Evolutionary conservation across 2,797 vertebrate species (phyloP).

Genomic region (Limosa lapponica): DNA sequence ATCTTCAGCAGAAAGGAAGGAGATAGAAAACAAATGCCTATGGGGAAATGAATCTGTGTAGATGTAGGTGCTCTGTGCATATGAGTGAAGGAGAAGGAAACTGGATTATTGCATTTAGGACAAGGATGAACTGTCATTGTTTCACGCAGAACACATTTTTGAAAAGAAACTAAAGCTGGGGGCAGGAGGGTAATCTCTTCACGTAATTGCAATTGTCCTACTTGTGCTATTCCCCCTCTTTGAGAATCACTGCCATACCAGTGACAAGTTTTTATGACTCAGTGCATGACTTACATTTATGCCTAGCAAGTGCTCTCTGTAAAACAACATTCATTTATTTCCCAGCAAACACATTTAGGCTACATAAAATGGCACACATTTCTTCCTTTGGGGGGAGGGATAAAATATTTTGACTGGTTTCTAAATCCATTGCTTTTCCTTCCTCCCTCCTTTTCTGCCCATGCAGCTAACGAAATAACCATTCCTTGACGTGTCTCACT

Average conservation of each 20-base stretch:
- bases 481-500: not conserved
- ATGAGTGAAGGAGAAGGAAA: not conserved
- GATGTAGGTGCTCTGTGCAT: not conserved
- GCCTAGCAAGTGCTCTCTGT: not conserved
- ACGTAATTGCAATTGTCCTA: not conserved
- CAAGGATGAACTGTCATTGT: not conserved
- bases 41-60: not conserved
- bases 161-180: not conserved
- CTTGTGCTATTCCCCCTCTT: not conserved
- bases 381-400: not conserved
- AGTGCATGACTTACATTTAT: not conserved
- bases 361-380: not conserved
- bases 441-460: not conserved
- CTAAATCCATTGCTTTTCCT: not conserved
- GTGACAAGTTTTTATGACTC: not conserved
- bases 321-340: not conserved
- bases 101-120: not conserved
- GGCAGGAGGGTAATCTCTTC: fast-evolving
- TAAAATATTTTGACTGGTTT: not conserved
- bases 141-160: not conserved
- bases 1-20: not conserved
- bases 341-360: conserved; percentile 8
- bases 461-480: not conserved
- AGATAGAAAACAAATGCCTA: not conserved
- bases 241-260: not conserved